A percentile compares a stretch with the other conserved stretches of the same genome.
Evolutionary conservation across 2,888 invertebrate species (phyloP).

Genomic region (Stomorhina lunata): DNA sequence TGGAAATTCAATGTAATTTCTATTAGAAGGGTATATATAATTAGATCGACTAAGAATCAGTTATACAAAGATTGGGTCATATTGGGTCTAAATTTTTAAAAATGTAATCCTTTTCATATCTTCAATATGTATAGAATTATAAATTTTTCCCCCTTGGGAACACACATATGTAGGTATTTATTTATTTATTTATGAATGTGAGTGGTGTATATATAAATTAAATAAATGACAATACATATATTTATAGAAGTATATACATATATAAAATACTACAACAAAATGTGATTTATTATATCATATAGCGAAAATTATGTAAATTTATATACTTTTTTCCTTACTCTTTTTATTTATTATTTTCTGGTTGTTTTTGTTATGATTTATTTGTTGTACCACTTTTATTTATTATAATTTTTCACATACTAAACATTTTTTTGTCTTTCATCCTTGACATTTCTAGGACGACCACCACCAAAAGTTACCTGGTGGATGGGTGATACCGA

Average conservation of each 20-base stretch:
- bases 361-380: conserved; percentile 25
- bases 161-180: neutral
- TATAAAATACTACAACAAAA: neutral
- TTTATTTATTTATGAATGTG: neutral
- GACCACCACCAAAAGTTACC: conserved; percentile 88
- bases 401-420: conserved; percentile 17
- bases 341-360: neutral
- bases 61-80: no score
- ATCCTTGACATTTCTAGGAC: conserved; percentile 81
- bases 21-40: no score
- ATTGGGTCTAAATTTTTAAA: no score
- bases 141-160: no score
- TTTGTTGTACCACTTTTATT: conserved; percentile 14
- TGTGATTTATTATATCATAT: conserved; percentile 43
- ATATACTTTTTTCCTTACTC: neutral
- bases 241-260: neutral
- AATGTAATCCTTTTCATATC: no score
- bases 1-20: no score
- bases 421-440: neutral
- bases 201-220: conserved; percentile 27
- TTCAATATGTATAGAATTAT: no score
- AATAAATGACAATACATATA: neutral
- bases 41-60: no score
- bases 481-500: conserved; percentile 91
- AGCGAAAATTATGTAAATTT: conserved; percentile 61